Evolutionary conservation across 2,113 vertebrate genomes (phyloP), one percentile per base, ranked within the genome.

Genomic region (Lipophrys pholis): DNA sequence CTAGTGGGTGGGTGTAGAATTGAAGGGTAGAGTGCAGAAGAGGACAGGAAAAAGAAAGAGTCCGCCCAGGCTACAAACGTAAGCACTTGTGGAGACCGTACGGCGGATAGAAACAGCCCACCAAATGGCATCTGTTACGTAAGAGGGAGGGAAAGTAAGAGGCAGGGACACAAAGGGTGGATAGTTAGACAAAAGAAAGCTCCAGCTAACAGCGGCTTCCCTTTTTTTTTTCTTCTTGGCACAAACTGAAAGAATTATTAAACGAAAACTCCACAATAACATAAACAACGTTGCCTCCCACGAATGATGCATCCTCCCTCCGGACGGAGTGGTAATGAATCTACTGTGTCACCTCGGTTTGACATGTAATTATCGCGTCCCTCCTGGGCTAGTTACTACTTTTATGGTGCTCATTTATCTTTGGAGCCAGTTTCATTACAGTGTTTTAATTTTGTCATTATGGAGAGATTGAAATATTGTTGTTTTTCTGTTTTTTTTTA

Each of bases 1-100:
- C 50, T 40, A 69, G 46, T 6, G 69, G 63, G 85, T 85, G 89
- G 82, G 83, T 60, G 82, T 74, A 66, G 78, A 79, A 83, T 72
- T 65, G 69, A 73, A 85, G 85, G 67, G 56, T 68, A 65, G 75
- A 75, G 78, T 41, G 75, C 69, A 75, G 73, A 38, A 60, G 73
- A 80, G 83, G 78, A 65, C 56, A 69, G 50, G 36, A 69, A 73
- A 75, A 71, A 84, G 72, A 69, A 64, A 62, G 58, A 68, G n/a
- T n/a, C n/a, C n/a, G n/a, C n/a, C n/a, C n/a, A n/a, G n/a, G n/a
- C n/a, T n/a, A n/a, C n/a, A n/a, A n/a, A n/a, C n/a, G n/a, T n/a
- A n/a, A n/a, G 79, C 76, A n/a, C 77, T 76, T 35, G 7, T 15
- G 46, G 69, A 73, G 69, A 72, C 60, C 40, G n/a, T n/a, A n/a